Evolutionary conservation across 1,140 invertebrate species (phyloP), one percentile per base, ranked within the genome.

Genomic region (Aphelinus atriplicis): DNA sequence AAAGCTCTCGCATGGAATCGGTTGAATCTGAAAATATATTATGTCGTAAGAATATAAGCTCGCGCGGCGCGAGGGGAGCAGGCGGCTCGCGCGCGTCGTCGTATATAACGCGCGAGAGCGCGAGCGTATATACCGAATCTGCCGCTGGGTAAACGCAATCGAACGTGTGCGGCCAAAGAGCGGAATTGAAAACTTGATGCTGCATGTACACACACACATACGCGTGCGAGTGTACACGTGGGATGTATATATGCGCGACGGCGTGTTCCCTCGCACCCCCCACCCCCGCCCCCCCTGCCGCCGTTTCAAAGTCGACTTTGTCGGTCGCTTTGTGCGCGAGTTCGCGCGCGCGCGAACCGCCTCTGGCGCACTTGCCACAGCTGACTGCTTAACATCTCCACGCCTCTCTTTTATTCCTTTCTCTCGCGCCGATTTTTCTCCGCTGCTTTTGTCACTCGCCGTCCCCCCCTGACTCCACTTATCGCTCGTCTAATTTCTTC

Each of bases 171-270:
- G 42, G 50, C 43, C 61, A 73, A 67, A 60, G 47, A 67, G 57
- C 66, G 60, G 46, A 69, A 69, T 75, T 75, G 73, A 75, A 75
- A 75, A 75, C 10, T 69, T 56, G 60, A 63, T 60, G 26, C 63
- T 51, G n/a, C 42, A 65, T 62, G 3, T 55, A 62, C 10, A 65
- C 43, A 48, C 26, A 43, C 50, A 48, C 7, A 65, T 72, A 3
- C n/a, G 6, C n/a, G 63, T 26, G 50, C 10, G 63, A 53, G 50
- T 51, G 48, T 3, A 48, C 3, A 46, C 9, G 48, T 7, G 63
- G n/a, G 53, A 10, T 26, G 26, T 26, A 10, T 48, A 45, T 57
- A n/a, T 68, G 9, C 46, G 57, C 47, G 58, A 43, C 47, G 57
- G 65, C 9, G 57, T 42, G 43, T 69, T 75, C 66, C 26, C 26